These are phyloP conservation scores for Hippocampus mohnikei DNA, from an alignment of 2,113 vertebrate genomes.

Conservation along the genomic window DNA sequence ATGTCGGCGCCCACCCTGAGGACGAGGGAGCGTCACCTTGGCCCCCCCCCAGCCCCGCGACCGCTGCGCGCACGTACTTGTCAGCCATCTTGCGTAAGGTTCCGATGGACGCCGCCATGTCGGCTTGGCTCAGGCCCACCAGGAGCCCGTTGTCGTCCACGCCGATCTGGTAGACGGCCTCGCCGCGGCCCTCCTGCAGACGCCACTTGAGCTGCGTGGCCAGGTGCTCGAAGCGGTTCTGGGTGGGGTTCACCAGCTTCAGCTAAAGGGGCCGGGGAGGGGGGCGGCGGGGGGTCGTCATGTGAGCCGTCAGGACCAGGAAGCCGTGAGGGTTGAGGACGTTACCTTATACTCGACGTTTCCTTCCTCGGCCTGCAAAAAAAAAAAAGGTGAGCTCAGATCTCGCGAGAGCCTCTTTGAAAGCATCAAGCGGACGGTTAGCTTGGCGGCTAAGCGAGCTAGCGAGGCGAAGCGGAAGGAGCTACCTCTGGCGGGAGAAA, in stretches of 20 bases:
- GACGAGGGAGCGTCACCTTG: slow-evolving; percentile 50
- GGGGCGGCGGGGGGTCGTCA: not conserved
- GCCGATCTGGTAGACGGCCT: slow-evolving; percentile 97
- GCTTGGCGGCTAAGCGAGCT: not conserved
- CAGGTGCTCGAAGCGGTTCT: slow-evolving; percentile 96
- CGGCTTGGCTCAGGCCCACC: slow-evolving; percentile 90
- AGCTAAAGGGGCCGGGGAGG: slow-evolving; percentile 67
- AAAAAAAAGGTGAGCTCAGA: not conserved
- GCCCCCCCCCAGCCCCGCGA: no score
- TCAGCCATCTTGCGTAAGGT: slow-evolving; percentile 92
- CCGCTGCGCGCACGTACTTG: slow-evolving; percentile 81
- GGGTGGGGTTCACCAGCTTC: slow-evolving; percentile 93
- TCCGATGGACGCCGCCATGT: slow-evolving; percentile 90
- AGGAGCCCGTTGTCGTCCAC: slow-evolving; percentile 97
- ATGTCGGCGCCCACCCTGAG: slow-evolving; percentile 94
- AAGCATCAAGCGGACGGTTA: not conserved
- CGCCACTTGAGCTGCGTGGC: slow-evolving; percentile 99
- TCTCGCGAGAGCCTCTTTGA: not conserved
- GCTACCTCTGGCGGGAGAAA: slow-evolving; percentile 7
- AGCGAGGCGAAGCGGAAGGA: not conserved
- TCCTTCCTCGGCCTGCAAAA: slow-evolving; percentile 91
- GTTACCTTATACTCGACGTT: slow-evolving; percentile 99
- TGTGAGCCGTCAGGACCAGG: not conserved
- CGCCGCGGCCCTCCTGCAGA: slow-evolving; percentile 92
- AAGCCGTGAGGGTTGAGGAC: not conserved